Evolutionary conservation across 2,797 vertebrate genomes (phyloP), one percentile per base, ranked within the genome.

Genomic region (Ispidina picta): DNA sequence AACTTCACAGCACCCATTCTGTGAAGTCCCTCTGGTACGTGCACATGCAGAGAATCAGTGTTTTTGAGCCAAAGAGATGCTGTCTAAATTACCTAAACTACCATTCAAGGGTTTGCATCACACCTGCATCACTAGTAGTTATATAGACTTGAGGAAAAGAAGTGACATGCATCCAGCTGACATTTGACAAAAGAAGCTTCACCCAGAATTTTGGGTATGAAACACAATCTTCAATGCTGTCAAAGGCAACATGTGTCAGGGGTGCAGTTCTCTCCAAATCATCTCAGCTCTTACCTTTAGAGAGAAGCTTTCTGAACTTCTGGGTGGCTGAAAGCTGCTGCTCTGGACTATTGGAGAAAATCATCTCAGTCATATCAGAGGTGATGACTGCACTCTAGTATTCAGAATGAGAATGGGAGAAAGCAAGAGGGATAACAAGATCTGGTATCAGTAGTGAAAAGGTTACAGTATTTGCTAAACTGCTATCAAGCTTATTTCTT

Each of bases 281-380:
- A 80, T 17, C 74, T 74, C 76, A 82, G 29, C 37, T 55, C 92
- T 97, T 94, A 99, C 99, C 99, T 99, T 99, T 99, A 89, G 99
- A 99, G 89, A 99, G 98, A 18, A 99, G 98, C 96, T 99, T 99
- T 95, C 99, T 97, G 96, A 99, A 99, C 88, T 99, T 98, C 96
- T 99, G 99, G 25, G 99, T 99, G 80, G 99, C 99, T 94, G 99
- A 98, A 90, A 99, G 98, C 95, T 99, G 99, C 80, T 99, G 99
- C 92, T 99, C 99, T 74, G 98, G 98, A 86, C 98, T 98, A 92
- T 98, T 98, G 37, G 99, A 99, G 97, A 99, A 99, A 96, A 99
- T 99, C 99, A 99, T 99, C 94, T 99, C 98, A 81, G 98, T 99
- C 99, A 99, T 99, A 96, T 99, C 99, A 55, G 98, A 98, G 37